Percentiles rank a stretch among this genome's conserved stretches.
These are phyloP conservation scores for Phoxinus phoxinus DNA, from an alignment of 2,113 vertebrate species.

Conservation along the genomic window DNA sequence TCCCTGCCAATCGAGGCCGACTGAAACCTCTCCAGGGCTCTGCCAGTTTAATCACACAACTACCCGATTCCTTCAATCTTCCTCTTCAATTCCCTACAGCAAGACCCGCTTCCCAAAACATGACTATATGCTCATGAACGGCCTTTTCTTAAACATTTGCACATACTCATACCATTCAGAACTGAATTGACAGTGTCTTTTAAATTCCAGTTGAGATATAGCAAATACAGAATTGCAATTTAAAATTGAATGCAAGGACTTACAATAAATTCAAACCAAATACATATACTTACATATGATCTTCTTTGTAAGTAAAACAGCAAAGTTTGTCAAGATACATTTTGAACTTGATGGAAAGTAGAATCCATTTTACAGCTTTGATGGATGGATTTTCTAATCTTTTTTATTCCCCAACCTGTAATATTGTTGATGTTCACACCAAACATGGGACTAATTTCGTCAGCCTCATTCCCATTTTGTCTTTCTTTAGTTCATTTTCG, in stretches of 20 bases:
- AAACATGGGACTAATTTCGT: background rate
- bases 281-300: no score
- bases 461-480: background rate
- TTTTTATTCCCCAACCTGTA: background rate
- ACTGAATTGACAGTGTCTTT: background rate
- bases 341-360: background rate
- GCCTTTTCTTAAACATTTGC: background rate
- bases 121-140: background rate
- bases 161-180: background rate
- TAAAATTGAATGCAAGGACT: background rate
- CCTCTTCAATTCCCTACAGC: background rate
- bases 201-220: background rate
- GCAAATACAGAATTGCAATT: background rate
- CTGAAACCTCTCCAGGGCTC: slow-evolving; percentile 45
- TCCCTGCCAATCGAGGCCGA: slow-evolving; percentile 45
- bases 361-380: no score
- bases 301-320: background rate
- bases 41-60: slow-evolving; percentile 45
- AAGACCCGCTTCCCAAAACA: background rate
- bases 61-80: slow-evolving; percentile 3
- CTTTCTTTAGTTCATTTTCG: background rate
- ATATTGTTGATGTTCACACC: background rate
- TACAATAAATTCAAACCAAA: background rate
- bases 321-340: background rate
- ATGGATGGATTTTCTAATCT: background rate